These are phyloP conservation scores for Amphiprion percula DNA, from an alignment of 2,113 vertebrate species.

Conservation along the genomic window DNA sequence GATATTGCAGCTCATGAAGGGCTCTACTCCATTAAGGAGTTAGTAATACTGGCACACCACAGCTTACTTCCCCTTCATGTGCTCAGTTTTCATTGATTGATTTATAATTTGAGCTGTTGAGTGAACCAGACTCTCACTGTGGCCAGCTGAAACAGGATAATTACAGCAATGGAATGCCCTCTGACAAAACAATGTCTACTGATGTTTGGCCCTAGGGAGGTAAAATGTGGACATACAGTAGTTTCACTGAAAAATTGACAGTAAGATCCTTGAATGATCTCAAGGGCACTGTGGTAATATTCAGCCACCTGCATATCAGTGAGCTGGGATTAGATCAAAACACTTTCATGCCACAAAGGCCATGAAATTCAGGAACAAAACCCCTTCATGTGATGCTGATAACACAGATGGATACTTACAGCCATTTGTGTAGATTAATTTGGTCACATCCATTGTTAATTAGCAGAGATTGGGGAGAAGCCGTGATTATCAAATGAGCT, in stretches of 20 bases:
- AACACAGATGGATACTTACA: slow-evolving; percentile 45
- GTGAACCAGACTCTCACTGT: background rate
- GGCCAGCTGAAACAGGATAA: no score
- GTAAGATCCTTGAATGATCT: slow-evolving; percentile 25
- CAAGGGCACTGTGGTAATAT: slow-evolving; percentile 10
- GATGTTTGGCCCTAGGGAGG: background rate
- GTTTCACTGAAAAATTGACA: slow-evolving; percentile 12
- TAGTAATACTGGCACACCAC: background rate
- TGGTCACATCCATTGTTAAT: slow-evolving; percentile 72
- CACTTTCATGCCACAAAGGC: slow-evolving; percentile 34
- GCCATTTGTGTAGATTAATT: slow-evolving; percentile 70
- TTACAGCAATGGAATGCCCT: background rate
- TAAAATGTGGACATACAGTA: background rate
- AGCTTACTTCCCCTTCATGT: no score
- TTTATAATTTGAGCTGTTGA: no score
- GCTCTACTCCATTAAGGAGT: no score
- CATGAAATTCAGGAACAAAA: slow-evolving; percentile 44
- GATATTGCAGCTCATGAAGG: no score
- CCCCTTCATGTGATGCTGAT: slow-evolving; percentile 44
- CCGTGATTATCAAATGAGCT: slow-evolving; percentile 75
- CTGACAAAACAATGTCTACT: background rate
- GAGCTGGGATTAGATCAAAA: slow-evolving; percentile 33
- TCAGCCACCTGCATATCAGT: slow-evolving; percentile 40
- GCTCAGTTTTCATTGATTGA: no score
- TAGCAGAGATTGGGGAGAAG: slow-evolving; percentile 67